These are phyloP conservation scores for Panzeria rudis DNA, from an alignment of 2,888 invertebrate species.

Conservation along the genomic window DNA sequence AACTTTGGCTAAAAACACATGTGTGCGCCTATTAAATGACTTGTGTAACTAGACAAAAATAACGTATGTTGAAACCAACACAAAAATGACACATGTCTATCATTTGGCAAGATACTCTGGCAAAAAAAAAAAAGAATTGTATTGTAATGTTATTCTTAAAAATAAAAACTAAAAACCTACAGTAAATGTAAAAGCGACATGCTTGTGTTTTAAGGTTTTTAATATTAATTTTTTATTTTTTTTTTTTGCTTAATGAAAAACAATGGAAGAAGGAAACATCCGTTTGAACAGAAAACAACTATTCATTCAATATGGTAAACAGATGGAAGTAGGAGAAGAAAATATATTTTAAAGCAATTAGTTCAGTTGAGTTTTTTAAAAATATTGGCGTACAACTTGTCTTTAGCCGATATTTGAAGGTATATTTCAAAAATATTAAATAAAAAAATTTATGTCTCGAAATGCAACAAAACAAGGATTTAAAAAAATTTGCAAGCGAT, in stretches of 20 bases:
- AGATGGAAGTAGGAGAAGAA: conserved; percentile 5
- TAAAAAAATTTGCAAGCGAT: too few species aligned
- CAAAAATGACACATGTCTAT: conserved; percentile 70
- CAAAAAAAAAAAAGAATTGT: neutral
- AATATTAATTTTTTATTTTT: conserved; percentile 43
- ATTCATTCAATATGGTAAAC: conserved; percentile 1
- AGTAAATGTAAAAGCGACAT: conserved; percentile 8
- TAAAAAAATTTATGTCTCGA: too few species aligned
- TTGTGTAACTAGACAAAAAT: conserved; percentile 60
- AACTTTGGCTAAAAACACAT: conserved; percentile 38
- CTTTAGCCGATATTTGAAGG: neutral
- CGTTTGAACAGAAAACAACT: neutral
- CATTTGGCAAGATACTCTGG: conserved; percentile 46
- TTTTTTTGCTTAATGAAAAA: conserved; percentile 23
- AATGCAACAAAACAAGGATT: too few species aligned
- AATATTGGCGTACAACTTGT: neutral
- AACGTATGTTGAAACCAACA: conserved; percentile 58
- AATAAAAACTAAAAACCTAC: conserved; percentile 42
- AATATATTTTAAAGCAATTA: neutral
- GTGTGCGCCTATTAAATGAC: conserved; percentile 42
- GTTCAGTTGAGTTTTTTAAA: neutral
- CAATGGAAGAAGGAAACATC: conserved; percentile 35
- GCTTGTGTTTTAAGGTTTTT: conserved; percentile 17
- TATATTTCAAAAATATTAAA: neutral
- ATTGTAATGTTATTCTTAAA: conserved; percentile 6